Conservation (phyloP, 2,113 vertebrate species). For the Dermatemys mawii region DNA sequence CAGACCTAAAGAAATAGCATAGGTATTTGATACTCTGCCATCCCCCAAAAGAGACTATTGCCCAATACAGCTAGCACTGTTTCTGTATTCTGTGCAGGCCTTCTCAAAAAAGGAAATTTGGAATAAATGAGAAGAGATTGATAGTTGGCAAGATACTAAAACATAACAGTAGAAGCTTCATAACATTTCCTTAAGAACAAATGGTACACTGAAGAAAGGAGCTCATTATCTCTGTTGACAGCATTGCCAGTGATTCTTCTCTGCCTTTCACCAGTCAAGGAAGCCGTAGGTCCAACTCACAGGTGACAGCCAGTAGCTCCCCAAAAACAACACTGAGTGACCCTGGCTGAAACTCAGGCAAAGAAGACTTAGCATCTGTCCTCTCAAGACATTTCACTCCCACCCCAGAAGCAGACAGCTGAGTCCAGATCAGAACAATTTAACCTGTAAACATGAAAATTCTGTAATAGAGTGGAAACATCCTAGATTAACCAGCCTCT, state of each 20-base stretch:
- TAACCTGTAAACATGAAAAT: neutral
- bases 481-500: neutral
- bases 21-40: conserved; percentile 21
- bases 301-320: neutral
- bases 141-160: conserved; percentile 40
- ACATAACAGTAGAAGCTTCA: conserved; percentile 56
- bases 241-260: neutral
- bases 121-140: neutral
- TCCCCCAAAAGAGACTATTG: neutral
- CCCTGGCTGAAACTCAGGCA: neutral
- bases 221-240: conserved; percentile 58
- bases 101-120: neutral
- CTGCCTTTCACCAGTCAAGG: conserved; percentile 5
- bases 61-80: neutral
- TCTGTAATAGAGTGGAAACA: neutral
- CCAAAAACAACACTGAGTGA: neutral
- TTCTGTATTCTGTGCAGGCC: neutral
- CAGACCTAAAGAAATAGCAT: conserved; percentile 49
- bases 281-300: neutral
- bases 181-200: neutral
- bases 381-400: neutral
- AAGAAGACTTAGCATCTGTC: neutral
- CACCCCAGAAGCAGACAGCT: neutral
- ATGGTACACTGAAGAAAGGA: conserved; percentile 36
- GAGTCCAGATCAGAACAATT: neutral